Percentiles rank a stretch among this genome's conserved stretches.
Conservation (phyloP, 2,888 invertebrate species). For the Operophtera brumata region DNA sequence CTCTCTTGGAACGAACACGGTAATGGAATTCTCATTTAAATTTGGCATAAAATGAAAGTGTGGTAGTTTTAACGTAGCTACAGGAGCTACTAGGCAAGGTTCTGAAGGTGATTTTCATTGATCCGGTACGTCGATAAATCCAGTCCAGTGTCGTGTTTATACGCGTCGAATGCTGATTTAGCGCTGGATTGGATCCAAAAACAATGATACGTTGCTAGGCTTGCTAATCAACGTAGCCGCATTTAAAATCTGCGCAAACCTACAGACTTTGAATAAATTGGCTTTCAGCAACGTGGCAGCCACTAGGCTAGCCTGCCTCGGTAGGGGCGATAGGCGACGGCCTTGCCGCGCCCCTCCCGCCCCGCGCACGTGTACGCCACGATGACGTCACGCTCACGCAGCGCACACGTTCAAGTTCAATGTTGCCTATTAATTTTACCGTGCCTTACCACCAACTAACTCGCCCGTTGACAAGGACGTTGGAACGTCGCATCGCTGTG, state of each 20-base stretch:
- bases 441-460: slow-evolving; percentile 47
- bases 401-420: slow-evolving; percentile 75
- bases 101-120: too few species aligned
- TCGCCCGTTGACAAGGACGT: slow-evolving; percentile 35
- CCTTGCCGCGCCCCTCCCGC: slow-evolving; percentile 53
- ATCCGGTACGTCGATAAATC: too few species aligned
- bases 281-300: slow-evolving; percentile 18
- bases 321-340: slow-evolving; percentile 52
- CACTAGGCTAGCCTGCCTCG: slow-evolving; percentile 38
- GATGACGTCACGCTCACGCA: slow-evolving; percentile 70
- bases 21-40: too few species aligned
- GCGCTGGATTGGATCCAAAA: too few species aligned
- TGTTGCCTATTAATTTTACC: slow-evolving; percentile 71
- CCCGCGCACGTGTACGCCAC: slow-evolving; percentile 49
- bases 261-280: slow-evolving; percentile 7
- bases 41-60: too few species aligned
- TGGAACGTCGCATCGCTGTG: slow-evolving; percentile 10
- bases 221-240: background rate
- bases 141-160: too few species aligned
- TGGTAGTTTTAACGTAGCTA: too few species aligned
- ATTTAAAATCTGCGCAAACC: slow-evolving; percentile 1
- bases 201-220: background rate
- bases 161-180: too few species aligned
- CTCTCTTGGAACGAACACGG: too few species aligned
- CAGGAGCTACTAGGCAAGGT: too few species aligned